A percentile compares a stretch with the other conserved stretches of the same genome.
These are phyloP conservation scores for Notolabrus celidotus DNA, from an alignment of 2,797 vertebrate genomes.

Conservation along the genomic window DNA sequence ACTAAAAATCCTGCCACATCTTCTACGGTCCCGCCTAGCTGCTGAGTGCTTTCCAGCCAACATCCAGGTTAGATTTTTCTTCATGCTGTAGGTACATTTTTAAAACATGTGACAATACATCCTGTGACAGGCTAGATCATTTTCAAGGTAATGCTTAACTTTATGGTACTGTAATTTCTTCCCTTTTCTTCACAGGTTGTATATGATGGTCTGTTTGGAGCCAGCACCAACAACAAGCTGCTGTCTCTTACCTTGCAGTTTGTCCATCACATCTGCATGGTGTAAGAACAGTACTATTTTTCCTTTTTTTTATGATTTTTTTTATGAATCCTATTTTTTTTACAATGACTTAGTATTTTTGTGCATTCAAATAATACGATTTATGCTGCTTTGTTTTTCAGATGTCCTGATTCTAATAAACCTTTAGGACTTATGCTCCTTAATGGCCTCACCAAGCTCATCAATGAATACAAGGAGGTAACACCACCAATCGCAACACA, in stretches of 20 bases:
- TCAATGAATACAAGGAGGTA: conserved; percentile 99
- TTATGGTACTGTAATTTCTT: conserved; percentile 4
- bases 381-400: conserved; percentile 66
- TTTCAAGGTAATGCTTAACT: background rate
- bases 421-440: conserved; percentile 97
- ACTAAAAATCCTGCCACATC: conserved; percentile 97
- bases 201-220: conserved; percentile 97
- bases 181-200: conserved; percentile 88
- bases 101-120: background rate
- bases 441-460: conserved; percentile 98
- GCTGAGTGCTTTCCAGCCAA: conserved; percentile 97
- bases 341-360: background rate
- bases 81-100: background rate
- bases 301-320: background rate
- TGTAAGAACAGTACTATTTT: conserved; percentile 50
- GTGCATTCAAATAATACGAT: background rate
- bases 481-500: conserved; percentile 35
- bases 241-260: conserved; percentile 95
- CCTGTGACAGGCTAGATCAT: background rate
- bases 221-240: conserved; percentile 97
- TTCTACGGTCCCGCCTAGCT: conserved; percentile 94
- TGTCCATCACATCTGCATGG: conserved; percentile 97
- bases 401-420: conserved; percentile 97
- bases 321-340: background rate
- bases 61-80: conserved; percentile 89